A percentile compares a stretch with the other conserved stretches of the same genome.
phyloP scores from a whole-genome alignment of 1,140 invertebrate species.

The Diachasmimorpha longicaudata region DNA sequence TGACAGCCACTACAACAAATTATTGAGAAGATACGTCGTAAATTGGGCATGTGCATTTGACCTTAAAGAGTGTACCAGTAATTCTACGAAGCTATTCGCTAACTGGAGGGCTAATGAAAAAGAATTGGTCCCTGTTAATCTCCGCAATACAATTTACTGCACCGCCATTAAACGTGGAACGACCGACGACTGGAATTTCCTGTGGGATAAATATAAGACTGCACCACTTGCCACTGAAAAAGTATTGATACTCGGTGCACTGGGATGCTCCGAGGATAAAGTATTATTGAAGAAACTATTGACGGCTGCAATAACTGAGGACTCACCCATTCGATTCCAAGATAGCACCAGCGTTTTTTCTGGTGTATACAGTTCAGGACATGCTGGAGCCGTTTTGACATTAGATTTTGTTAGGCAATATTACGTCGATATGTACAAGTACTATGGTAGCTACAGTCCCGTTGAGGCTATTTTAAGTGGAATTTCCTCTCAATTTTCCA shows the following conservation, averaged over 20 bases:
- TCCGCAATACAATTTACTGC: constrained; percentile 62
- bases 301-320: constrained; percentile 33
- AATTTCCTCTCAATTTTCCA: constrained; percentile 36
- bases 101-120: constrained; percentile 41
- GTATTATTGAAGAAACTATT: constrained; percentile 45
- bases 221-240: constrained; percentile 63
- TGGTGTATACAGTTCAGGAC: constrained; percentile 55
- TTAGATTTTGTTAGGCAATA: constrained; percentile 61
- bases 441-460: constrained; percentile 34
- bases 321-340: constrained; percentile 40
- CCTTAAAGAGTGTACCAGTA: constrained; percentile 57
- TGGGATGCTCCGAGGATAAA: constrained; percentile 66
- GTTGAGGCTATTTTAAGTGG: constrained; percentile 31
- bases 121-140: constrained; percentile 61
- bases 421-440: constrained; percentile 47
- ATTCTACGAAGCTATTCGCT: constrained; percentile 45
- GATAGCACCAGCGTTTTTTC: constrained; percentile 45
- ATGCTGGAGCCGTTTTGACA: constrained; percentile 55
- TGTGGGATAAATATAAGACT: constrained; percentile 30
- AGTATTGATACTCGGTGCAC: constrained; percentile 64
- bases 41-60: constrained; percentile 64
- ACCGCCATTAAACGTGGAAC: constrained; percentile 29
- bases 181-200: constrained; percentile 26
- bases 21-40: constrained; percentile 48
- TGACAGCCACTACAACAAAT: constrained; percentile 29